phyloP scores from a whole-genome alignment of 2,888 invertebrate genomes.

The Mythimna vitellina region DNA sequence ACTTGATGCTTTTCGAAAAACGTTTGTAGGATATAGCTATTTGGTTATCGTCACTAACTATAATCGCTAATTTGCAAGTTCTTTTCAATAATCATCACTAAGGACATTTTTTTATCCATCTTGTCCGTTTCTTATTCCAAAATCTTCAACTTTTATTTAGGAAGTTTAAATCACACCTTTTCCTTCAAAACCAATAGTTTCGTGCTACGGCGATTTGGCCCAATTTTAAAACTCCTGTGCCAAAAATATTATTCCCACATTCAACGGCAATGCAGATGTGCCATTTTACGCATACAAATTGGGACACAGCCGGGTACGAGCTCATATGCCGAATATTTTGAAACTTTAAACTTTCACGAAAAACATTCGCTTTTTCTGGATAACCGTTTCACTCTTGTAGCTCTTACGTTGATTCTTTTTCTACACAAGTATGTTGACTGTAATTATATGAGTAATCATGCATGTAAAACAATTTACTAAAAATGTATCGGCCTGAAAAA shows the following conservation, averaged over 20 bases:
- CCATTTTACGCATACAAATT: slow-evolving; percentile 82
- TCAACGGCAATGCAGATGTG: slow-evolving; percentile 86
- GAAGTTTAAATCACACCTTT: slow-evolving; percentile 1
- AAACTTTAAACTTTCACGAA: slow-evolving; percentile 51
- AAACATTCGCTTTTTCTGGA: slow-evolving; percentile 33
- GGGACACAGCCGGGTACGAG: slow-evolving; percentile 65
- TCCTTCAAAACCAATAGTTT: slow-evolving; percentile 45
- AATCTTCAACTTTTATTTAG: neutral
- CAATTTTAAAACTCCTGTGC: slow-evolving; percentile 78
- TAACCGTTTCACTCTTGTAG: slow-evolving; percentile 14
- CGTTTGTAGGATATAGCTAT: slow-evolving; percentile 12
- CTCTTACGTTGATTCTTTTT: slow-evolving; percentile 37
- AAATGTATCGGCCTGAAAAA: slow-evolving; percentile 36
- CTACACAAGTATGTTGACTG: slow-evolving; percentile 37
- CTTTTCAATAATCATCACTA: neutral
- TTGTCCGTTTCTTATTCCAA: neutral
- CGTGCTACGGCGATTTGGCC: slow-evolving; percentile 69
- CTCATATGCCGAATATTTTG: slow-evolving; percentile 49
- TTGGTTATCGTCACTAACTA: neutral
- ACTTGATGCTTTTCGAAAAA: slow-evolving; percentile 7
- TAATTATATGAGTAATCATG: slow-evolving; percentile 47
- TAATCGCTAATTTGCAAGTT: neutral
- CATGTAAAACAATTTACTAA: slow-evolving; percentile 46
- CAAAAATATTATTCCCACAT: slow-evolving; percentile 81
- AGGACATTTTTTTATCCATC: neutral